A percentile compares a stretch with the other conserved stretches of the same genome.
phyloP scores from a whole-genome alignment of 2,888 invertebrate genomes.

The Hermaeophaga mercurialis region DNA sequence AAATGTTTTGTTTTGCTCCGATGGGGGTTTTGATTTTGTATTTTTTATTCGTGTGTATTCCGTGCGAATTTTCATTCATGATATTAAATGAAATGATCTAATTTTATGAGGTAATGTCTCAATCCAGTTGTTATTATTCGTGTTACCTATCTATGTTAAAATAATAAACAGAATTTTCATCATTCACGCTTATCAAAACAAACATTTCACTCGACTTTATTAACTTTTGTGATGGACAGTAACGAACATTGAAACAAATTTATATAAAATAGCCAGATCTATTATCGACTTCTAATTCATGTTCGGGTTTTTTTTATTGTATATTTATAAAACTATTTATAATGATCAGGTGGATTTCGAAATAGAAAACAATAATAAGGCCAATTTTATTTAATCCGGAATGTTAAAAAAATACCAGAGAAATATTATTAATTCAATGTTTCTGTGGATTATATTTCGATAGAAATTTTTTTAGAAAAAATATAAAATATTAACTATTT shows the following conservation, averaged over 20 bases:
- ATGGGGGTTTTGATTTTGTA: too few relatives aligned
- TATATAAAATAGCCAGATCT: neutral
- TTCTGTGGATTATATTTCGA: too few relatives aligned
- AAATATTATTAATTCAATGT: too few relatives aligned
- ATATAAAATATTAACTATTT: too few relatives aligned
- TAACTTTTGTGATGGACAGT: conserved; percentile 8
- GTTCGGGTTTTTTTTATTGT: neutral
- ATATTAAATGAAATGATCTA: too few relatives aligned
- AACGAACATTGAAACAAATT: conserved; percentile 4
- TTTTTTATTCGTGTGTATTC: too few relatives aligned
- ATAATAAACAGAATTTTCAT: conserved; percentile 19
- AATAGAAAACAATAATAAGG: neutral
- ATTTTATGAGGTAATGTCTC: conserved; percentile 3
- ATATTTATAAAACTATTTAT: neutral
- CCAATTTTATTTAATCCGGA: neutral
- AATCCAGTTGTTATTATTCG: conserved; percentile 1
- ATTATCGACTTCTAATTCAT: neutral
- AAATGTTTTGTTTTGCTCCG: too few relatives aligned
- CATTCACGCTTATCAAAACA: conserved; percentile 9
- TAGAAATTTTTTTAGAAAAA: too few relatives aligned
- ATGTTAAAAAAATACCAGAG: neutral
- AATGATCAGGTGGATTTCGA: neutral
- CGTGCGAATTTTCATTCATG: too few relatives aligned
- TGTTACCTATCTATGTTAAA: conserved; percentile 20
- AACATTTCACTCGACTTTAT: conserved; percentile 15